phyloP scores from a whole-genome alignment of 2,113 vertebrate genomes.

The Chrysemys picta region DNA sequence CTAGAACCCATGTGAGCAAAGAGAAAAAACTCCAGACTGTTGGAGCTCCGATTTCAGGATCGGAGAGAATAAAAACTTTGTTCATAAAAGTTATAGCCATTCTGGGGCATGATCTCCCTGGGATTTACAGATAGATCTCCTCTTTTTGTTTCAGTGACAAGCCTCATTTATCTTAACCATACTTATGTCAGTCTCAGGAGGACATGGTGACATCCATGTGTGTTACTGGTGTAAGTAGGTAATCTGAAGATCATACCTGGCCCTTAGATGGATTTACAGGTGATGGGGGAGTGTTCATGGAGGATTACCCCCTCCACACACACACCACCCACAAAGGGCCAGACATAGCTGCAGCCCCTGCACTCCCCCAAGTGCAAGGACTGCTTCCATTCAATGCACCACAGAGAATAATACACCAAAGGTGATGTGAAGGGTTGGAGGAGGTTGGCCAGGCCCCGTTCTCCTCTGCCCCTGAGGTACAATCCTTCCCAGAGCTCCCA shows the following conservation, averaged over 20 bases:
- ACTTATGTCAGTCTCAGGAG: neutral
- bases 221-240: neutral
- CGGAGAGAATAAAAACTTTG: neutral
- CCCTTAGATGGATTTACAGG: neutral
- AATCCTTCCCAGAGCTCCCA: rapidly evolving
- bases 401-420: neutral
- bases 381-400: neutral
- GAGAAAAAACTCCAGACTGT: neutral
- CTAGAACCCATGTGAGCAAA: neutral
- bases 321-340: neutral
- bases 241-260: neutral
- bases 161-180: neutral
- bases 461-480: neutral
- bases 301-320: neutral
- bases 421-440: neutral
- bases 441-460: neutral
- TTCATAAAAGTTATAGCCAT: neutral
- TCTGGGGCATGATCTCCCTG: neutral
- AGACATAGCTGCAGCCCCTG: neutral
- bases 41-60: neutral
- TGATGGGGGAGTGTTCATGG: neutral
- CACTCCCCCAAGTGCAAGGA: rapidly evolving
- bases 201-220: neutral
- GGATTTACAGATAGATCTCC: neutral
- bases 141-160: neutral